phyloP scores from a whole-genome alignment of 2,888 invertebrate species.

The Bruchidius siliquastri region DNA sequence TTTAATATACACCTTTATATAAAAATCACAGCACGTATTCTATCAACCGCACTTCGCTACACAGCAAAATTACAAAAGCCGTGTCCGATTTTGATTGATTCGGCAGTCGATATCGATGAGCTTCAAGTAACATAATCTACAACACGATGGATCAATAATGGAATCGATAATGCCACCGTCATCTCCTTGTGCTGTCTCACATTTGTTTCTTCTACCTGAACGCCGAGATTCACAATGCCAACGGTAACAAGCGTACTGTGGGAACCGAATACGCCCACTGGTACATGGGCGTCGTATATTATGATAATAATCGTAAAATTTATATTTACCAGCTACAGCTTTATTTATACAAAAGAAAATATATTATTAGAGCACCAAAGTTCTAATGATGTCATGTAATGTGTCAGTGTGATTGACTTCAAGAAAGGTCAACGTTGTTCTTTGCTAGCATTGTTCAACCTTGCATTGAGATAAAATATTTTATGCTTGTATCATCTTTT shows the following conservation, averaged over 20 bases:
- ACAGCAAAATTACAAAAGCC: not conserved
- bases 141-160: not conserved
- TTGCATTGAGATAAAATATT: too few species aligned
- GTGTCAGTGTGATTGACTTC: too few species aligned
- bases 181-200: not conserved
- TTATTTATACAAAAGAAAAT: too few species aligned
- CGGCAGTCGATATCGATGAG: not conserved
- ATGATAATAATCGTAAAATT: too few species aligned
- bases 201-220: not conserved
- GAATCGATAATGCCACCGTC: not conserved
- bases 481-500: too few species aligned
- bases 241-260: not conserved
- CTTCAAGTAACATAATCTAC: not conserved
- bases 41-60: not conserved
- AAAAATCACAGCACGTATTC: not conserved
- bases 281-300: not conserved
- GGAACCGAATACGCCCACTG: not conserved
- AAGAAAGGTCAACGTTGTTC: too few species aligned
- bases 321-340: too few species aligned
- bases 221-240: not conserved
- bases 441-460: too few species aligned
- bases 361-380: too few species aligned
- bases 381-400: too few species aligned
- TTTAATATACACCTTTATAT: not conserved
- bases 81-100: not conserved